Base-by-base conservation (phyloP, 2,888 invertebrate species). In the Galeruca laticollis region DNA sequence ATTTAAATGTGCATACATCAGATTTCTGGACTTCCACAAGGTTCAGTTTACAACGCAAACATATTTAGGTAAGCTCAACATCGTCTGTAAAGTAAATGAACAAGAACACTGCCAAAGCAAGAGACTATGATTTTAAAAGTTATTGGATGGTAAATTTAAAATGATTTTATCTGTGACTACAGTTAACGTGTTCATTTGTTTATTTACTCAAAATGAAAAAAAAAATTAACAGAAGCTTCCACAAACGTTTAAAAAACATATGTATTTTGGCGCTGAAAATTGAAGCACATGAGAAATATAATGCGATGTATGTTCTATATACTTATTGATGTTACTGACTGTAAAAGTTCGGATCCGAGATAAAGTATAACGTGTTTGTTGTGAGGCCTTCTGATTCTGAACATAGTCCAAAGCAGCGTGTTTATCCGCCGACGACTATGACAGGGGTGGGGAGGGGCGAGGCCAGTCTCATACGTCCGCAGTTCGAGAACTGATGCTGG, bases 391-490 rank as follows among this genome's bases (percentile, higher is more conserved):
- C 77, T 76, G 74, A 75, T 76, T 79, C 78, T 76, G 74, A 75
- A 74, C 74, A 76, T 76, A 78, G 75, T 47, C 59, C 59, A 66
- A 51, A 59, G 37, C 66, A 66, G 66, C 66, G 59, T 66, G 11
- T 40, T 66, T 37, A 40, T 60, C 51, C 66, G 66, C 66, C 49
- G 66, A 66, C 59, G 77, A 82, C 83, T 83, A 84, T 79, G 83
- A 82, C 79, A 82, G 80, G 79, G 83, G 81, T 79, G 90, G 90
- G 91, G 91, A 89, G 90, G 91, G 88, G 90, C 85, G 83, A 90
- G 89, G 89, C 89, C 89, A 89, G 85, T 91, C 91, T 93, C 94
- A 95, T 88, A 95, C 95, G 88, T 95, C 94, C 84, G 93, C 93
- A 80, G 92, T 90, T 84, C 91, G 89, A 81, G 95, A 94, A 84